phyloP scores from a whole-genome alignment of 2,113 vertebrate genomes.

The Cervus canadensis region DNA sequence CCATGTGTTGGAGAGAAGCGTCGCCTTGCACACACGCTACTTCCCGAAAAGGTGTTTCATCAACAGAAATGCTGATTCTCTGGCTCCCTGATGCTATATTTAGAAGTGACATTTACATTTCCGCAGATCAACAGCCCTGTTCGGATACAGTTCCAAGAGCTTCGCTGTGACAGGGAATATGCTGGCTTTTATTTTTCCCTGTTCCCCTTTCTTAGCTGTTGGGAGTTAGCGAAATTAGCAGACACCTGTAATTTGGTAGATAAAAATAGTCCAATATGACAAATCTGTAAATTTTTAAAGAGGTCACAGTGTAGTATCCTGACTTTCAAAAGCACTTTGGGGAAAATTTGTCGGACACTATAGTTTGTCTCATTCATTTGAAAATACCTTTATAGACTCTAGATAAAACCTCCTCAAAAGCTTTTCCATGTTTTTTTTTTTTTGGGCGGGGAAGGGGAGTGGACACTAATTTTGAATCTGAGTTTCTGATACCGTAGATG shows the following conservation, averaged over 20 bases:
- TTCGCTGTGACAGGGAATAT: background rate
- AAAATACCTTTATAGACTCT: background rate
- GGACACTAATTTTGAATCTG: background rate
- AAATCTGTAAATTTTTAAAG: background rate
- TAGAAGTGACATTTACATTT: constrained; percentile 61
- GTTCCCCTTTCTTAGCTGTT: background rate
- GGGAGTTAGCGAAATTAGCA: constrained; percentile 11
- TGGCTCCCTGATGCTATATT: constrained; percentile 60
- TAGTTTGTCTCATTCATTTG: background rate
- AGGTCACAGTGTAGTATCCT: background rate
- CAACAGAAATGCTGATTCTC: constrained; percentile 69
- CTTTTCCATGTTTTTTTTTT: background rate
- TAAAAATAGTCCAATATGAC: background rate
- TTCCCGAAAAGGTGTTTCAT: constrained; percentile 40
- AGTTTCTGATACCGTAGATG: background rate
- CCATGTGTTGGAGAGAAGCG: background rate
- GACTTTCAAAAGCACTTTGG: background rate
- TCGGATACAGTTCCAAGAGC: constrained; percentile 21
- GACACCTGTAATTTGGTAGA: background rate
- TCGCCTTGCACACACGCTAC: background rate
- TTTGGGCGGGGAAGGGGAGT: rapidly evolving
- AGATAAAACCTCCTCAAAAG: background rate
- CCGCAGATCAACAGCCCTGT: constrained; percentile 48
- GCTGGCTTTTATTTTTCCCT: background rate
- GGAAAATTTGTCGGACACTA: background rate